Percentiles rank a stretch among this genome's conserved stretches.
These are phyloP conservation scores for Borostomias antarcticus DNA, from an alignment of 2,797 vertebrate genomes.

Conservation along the genomic window DNA sequence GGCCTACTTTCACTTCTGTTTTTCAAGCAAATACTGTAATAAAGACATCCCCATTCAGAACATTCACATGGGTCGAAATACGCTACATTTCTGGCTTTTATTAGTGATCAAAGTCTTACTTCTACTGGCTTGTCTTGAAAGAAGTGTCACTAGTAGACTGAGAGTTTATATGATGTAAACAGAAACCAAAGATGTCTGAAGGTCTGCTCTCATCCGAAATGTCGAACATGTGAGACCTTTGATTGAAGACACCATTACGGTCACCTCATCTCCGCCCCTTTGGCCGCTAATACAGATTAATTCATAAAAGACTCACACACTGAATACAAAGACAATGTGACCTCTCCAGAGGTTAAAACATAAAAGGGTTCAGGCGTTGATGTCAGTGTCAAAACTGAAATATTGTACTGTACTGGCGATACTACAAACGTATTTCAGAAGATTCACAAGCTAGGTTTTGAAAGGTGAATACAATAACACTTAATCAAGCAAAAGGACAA, in stretches of 20 bases:
- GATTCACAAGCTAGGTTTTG: neutral
- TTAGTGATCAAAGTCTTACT: no score
- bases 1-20: no score
- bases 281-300: constrained; percentile 7
- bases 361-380: constrained; percentile 7
- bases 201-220: constrained; percentile 8
- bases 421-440: neutral
- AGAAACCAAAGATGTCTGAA: neutral
- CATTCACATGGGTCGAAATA: no score
- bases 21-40: no score
- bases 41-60: constrained; percentile 31
- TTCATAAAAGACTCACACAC: neutral
- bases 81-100: no score
- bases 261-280: neutral
- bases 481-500: neutral
- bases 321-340: constrained; percentile 2
- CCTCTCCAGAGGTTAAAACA: constrained; percentile 5
- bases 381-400: neutral
- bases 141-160: no score
- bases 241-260: constrained; percentile 2
- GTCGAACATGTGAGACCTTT: neutral
- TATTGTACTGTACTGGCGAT: neutral
- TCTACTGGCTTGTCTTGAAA: no score
- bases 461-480: neutral
- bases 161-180: neutral